A percentile compares a stretch with the other conserved stretches of the same genome.
Conservation (phyloP, 2,797 vertebrate genomes). For the Lepilemur ruficaudatus region DNA sequence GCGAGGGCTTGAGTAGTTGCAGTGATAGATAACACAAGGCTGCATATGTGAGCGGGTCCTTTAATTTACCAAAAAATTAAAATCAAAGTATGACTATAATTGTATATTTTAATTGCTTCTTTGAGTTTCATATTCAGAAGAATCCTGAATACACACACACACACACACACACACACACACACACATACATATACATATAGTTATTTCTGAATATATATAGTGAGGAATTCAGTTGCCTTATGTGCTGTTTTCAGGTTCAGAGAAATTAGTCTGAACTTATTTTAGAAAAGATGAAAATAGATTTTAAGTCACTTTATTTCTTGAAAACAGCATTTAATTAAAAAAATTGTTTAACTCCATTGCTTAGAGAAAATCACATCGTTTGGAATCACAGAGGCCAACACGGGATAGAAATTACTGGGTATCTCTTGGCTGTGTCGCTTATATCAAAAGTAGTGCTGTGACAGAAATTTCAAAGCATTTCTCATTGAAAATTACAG, state of each 20-base stretch:
- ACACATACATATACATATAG: neutral
- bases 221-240: neutral
- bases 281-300: constrained; percentile 49
- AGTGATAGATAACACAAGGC: neutral
- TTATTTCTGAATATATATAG: neutral
- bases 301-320: neutral
- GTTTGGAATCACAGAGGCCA: neutral
- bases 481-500: neutral
- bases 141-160: neutral
- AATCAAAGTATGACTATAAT: constrained; percentile 44
- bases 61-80: constrained; percentile 31
- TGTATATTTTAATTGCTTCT: constrained; percentile 59
- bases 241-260: neutral
- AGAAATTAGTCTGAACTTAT: constrained; percentile 14
- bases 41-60: neutral
- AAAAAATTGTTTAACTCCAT: neutral
- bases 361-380: constrained; percentile 10
- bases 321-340: neutral
- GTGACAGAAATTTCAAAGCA: neutral
- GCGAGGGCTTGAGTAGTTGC: neutral
- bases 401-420: neutral
- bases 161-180: neutral
- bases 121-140: constrained; percentile 13
- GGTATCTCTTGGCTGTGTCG: neutral
- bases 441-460: neutral